Base-by-base conservation (phyloP, 1,140 invertebrate species). In the Pachypeltis micranthus region DNA sequence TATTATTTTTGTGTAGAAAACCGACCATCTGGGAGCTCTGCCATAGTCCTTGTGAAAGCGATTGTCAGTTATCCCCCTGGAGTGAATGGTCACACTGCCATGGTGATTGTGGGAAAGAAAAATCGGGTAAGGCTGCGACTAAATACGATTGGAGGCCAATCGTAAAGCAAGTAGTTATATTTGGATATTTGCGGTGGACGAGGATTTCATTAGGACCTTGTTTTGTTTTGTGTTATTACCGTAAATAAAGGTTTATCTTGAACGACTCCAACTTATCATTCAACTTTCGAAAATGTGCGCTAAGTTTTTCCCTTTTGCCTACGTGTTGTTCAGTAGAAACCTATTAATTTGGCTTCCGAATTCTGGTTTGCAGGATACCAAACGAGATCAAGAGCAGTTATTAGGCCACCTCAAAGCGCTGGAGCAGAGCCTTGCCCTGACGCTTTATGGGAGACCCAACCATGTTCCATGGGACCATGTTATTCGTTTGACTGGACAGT, bases 51-150 rank as follows among this genome's bases (percentile, higher is more conserved):
- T 81, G 80, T 65, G 74, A 76, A 23, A 72, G 75, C 24, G 80
- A 81, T 66, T 83, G 81, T 67, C 77, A 80, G 10, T 66, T 80
- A 24, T 78, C 77, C 1, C 74, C 78, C 1, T 83, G 81, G 81
- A 73, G 75, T 3, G 66, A 70, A 2, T 83, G 81, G 81, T 76
- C 78, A 0, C 68, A 73, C 19, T 83, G 81, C 62, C 74, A 75
- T 60, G 70, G 71, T 0, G 72, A 72, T 29, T 72, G 70, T 34
- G 62, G 60, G 12, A 69, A 70, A 61, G 69, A 72, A 28, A 67
- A 59, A 23, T 61, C 66, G 59, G 69, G 69, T 70, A 64, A n/a
- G n/a, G n/a, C n/a, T n/a, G n/a, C n/a, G n/a, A n/a, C n/a, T n/a
- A 55, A 7, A 7, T 14, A 26, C 54, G 34, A 44, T 44, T n/a